Conservation (phyloP, 92 coral and sea anemone genomes). For the Epizoanthus stellaris region DNA sequence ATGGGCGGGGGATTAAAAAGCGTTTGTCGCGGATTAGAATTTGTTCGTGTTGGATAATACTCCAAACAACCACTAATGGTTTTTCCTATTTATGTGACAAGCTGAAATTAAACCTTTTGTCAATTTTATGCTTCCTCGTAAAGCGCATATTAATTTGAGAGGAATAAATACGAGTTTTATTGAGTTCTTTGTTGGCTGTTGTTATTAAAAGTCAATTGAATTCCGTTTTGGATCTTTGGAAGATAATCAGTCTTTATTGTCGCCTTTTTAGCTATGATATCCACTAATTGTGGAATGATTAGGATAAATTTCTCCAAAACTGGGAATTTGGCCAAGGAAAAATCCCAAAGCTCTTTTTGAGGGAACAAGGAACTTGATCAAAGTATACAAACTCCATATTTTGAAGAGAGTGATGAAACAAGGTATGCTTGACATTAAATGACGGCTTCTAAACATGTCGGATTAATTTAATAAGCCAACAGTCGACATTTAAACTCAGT, state of each 20-base stretch:
- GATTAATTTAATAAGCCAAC: conserved; percentile 46
- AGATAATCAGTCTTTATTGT: conserved; percentile 42
- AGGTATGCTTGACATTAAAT: neutral
- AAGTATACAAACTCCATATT: neutral
- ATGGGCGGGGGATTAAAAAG: conserved; percentile 61
- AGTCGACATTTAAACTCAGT: conserved; percentile 17
- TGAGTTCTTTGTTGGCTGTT: conserved; percentile 52
- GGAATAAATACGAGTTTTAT: conserved; percentile 41
- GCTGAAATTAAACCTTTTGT: conserved; percentile 51
- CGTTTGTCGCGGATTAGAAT: conserved; percentile 76
- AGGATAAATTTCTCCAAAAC: neutral
- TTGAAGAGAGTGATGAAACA: neutral
- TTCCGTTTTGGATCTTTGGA: conserved; percentile 53
- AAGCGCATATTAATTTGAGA: conserved; percentile 49
- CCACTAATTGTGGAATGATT: conserved; percentile 29
- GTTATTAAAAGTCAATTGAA: conserved; percentile 50
- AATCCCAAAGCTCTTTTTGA: neutral
- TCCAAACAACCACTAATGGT: conserved; percentile 57
- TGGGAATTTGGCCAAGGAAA: neutral
- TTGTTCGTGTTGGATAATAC: conserved; percentile 62
- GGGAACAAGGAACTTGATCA: neutral
- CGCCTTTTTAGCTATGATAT: conserved; percentile 40
- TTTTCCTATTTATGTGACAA: conserved; percentile 46
- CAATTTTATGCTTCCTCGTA: conserved; percentile 45
- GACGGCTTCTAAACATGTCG: conserved; percentile 33